Evolutionary conservation across 1,140 invertebrate species (phyloP), one percentile per base, ranked within the genome.

Genomic region (Rhyzopertha dominica): DNA sequence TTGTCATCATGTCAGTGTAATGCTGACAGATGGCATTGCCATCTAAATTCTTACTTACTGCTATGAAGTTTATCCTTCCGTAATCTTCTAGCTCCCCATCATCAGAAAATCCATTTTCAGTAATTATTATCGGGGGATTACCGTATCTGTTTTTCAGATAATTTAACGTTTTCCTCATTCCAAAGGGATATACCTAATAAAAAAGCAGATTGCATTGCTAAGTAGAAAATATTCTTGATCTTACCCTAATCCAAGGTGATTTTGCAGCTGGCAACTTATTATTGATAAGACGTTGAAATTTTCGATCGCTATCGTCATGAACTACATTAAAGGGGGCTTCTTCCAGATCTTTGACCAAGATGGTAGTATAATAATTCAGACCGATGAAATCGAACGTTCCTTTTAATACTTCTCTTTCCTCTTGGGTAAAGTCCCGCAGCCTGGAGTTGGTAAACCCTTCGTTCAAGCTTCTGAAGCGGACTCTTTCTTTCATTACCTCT

Each of bases 91-190:
- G 30, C 4, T 74, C 73, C 1, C 66, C 69, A 32, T 60, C 60
- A 62, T 72, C 72, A 45, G 66, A 74, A 63, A 63, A 73, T 16
- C 84, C 84, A 58, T 85, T 87, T 73, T 87, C 84, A 0, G 80
- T 81, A 2, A 87, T 67, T 9, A 79, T 66, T 1, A 85, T 68
- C 7, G 63, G 49, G 0, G 76, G 71, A 59, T 82, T 79, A 34
- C 72, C 61, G 53, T 82, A 87, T 7, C 73, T 62, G 0, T 65
- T 55, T 32, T 71, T 70, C 5, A 87, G 70, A 72, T 76, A 80
- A 36, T 77, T 76, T 12, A 85, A 54, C 19, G 74, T 12, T 18
- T 68, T 62, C 19, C 77, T 61, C 10, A 82, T 63, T 0, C 77
- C 74, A 49, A 63, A 62, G 0, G 78, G 78, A 30, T 30, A n/a